Conservation (phyloP, 2,888 invertebrate species). For the Eudasyphora cyanicolor region DNA sequence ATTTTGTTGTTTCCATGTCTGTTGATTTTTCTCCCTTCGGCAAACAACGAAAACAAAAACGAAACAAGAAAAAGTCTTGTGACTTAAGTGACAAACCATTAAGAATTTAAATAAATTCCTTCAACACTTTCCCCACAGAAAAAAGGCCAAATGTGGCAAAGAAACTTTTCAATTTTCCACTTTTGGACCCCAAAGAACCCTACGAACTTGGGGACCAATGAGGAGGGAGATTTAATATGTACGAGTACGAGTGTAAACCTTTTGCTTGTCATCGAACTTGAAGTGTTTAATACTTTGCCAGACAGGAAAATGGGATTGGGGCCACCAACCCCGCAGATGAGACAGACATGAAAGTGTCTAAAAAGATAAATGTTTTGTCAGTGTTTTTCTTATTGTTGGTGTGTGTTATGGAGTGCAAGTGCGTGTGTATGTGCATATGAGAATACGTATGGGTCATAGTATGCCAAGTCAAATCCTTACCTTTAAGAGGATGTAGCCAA, state of each 20-base stretch:
- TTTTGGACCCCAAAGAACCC: background rate
- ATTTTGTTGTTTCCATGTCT: constrained; percentile 6
- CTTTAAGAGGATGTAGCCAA: constrained; percentile 5
- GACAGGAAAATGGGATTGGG: background rate
- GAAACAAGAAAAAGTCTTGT: background rate
- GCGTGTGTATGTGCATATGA: background rate
- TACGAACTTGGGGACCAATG: too few relatives aligned
- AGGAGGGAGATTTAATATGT: constrained; percentile 13
- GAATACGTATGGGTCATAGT: constrained; percentile 12
- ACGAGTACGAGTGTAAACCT: constrained; percentile 33
- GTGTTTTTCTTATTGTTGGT: constrained; percentile 66
- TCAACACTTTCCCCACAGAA: constrained; percentile 18
- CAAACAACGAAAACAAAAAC: constrained; percentile 9
- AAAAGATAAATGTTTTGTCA: constrained; percentile 74
- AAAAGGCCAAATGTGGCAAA: constrained; percentile 14
- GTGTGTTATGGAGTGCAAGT: background rate
- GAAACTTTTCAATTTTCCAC: constrained; percentile 42
- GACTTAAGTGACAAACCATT: constrained; percentile 67
- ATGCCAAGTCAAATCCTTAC: constrained; percentile 35
- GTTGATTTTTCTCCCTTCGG: background rate
- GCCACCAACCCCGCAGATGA: background rate
- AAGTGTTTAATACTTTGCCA: constrained; percentile 53
- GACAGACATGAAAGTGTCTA: constrained; percentile 48
- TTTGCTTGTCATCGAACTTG: constrained; percentile 25
- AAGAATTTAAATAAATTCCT: constrained; percentile 76